A percentile compares a stretch with the other conserved stretches of the same genome.
Conservation (phyloP, 2,888 invertebrate species). For the Adela reaumurella region DNA sequence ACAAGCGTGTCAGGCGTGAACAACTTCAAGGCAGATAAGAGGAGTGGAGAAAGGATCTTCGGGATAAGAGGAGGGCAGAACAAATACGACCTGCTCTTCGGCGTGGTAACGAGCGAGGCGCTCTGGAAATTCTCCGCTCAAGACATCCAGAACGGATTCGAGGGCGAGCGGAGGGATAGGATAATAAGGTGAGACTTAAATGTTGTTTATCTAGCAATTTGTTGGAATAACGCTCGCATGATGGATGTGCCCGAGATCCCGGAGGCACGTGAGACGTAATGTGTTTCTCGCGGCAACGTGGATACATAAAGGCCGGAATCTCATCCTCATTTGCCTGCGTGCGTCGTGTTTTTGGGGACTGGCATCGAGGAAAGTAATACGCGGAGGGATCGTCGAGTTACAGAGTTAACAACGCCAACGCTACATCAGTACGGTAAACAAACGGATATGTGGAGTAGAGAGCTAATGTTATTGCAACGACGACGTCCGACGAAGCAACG, state of each 20-base stretch:
- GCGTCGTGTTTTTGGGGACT: no score
- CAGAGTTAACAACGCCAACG: no score
- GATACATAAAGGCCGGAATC: not conserved
- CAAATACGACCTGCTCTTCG: conserved; percentile 84
- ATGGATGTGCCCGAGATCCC: not conserved
- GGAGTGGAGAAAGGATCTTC: conserved; percentile 59
- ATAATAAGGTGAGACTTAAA: conserved; percentile 60
- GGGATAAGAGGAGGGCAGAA: conserved; percentile 55
- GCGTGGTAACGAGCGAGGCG: conserved; percentile 89
- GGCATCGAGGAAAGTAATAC: no score
- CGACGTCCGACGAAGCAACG: no score
- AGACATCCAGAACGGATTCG: conserved; percentile 83
- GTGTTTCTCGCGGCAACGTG: not conserved
- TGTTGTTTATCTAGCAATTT: conserved; percentile 44
- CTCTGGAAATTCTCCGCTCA: conserved; percentile 86
- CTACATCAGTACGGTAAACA: no score
- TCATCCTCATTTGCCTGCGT: not conserved
- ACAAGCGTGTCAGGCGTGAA: conserved; percentile 60
- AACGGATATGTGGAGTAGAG: no score
- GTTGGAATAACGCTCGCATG: conserved; percentile 11
- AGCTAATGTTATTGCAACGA: no score
- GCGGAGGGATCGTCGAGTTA: no score
- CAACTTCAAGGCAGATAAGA: conserved; percentile 57
- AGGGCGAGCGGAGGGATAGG: conserved; percentile 83
- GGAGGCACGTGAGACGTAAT: not conserved